Percentiles rank a stretch among this genome's conserved stretches.
Evolutionary conservation across 2,888 invertebrate species (phyloP).

Genomic region (Ochlodes sylvanus): DNA sequence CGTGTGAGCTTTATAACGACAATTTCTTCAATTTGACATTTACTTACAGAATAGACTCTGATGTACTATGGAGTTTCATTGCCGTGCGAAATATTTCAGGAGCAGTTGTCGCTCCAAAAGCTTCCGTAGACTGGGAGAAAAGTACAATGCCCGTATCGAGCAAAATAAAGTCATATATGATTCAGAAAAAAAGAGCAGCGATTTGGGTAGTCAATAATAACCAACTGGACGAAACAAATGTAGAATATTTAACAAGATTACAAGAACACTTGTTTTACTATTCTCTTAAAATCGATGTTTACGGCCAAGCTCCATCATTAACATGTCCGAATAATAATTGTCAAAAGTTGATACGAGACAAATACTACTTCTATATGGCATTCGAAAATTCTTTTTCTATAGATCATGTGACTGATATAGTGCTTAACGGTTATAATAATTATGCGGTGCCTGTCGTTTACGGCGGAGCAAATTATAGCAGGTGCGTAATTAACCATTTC

Average conservation of each 20-base stretch:
- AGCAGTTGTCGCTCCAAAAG: constrained; percentile 57
- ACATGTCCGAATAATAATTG: constrained; percentile 52
- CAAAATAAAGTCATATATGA: constrained; percentile 50
- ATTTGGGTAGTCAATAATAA: constrained; percentile 65
- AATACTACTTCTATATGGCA: constrained; percentile 68
- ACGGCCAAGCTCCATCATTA: constrained; percentile 51
- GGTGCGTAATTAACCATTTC: constrained; percentile 3
- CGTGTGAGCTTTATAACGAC: constrained; percentile 60
- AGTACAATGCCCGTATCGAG: constrained; percentile 44
- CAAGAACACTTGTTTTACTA: constrained; percentile 61
- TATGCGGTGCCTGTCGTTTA: constrained; percentile 88
- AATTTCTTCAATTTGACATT: constrained; percentile 68
- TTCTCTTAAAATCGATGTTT: constrained; percentile 59
- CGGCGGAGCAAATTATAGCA: constrained; percentile 86
- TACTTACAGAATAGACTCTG: constrained; percentile 65
- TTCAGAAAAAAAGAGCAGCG: constrained; percentile 57
- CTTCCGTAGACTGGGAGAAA: constrained; percentile 49
- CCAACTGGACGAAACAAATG: constrained; percentile 51
- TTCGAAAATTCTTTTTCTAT: constrained; percentile 65
- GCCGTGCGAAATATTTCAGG: constrained; percentile 53
- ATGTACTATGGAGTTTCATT: constrained; percentile 62
- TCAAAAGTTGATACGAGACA: constrained; percentile 51
- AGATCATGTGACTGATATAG: constrained; percentile 65
- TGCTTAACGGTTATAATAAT: constrained; percentile 77
- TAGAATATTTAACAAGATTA: constrained; percentile 56